A percentile compares a stretch with the other conserved stretches of the same genome.
These are phyloP conservation scores for Chiloscyllium punctatum DNA, from an alignment of 2,797 vertebrate species.

Conservation along the genomic window DNA sequence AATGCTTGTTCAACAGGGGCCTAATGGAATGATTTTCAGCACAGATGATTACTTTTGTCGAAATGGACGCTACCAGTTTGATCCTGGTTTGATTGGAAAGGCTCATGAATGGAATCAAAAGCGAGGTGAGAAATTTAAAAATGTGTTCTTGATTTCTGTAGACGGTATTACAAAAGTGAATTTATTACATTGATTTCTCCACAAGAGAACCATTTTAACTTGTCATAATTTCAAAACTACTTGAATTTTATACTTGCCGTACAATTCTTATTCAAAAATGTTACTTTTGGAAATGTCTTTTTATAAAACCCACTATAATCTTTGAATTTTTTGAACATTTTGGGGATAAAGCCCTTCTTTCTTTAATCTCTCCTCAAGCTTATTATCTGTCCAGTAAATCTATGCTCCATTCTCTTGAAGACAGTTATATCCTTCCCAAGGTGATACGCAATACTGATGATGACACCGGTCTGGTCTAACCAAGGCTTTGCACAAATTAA, in stretches of 20 bases:
- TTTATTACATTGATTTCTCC: slow-evolving; percentile 34
- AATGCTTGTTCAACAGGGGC: slow-evolving; percentile 75
- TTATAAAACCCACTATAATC: not conserved
- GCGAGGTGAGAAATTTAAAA: slow-evolving; percentile 64
- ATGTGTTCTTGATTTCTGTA: not conserved
- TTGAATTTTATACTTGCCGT: not conserved
- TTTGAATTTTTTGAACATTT: not conserved
- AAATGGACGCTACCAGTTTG: slow-evolving; percentile 71
- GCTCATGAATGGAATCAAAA: slow-evolving; percentile 92
- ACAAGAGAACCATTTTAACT: slow-evolving; percentile 40
- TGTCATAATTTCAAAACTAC: slow-evolving; percentile 32
- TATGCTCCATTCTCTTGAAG: not conserved
- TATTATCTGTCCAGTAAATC: not conserved
- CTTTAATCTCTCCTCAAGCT: not conserved
- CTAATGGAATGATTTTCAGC: slow-evolving; percentile 73
- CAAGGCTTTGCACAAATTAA: not conserved
- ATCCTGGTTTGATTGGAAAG: slow-evolving; percentile 66
- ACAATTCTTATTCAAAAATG: not conserved
- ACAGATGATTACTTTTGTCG: slow-evolving; percentile 84
- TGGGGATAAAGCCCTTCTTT: too few relatives aligned
- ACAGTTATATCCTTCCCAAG: not conserved
- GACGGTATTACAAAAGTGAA: slow-evolving; percentile 37
- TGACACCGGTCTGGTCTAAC: not conserved
- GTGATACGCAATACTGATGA: not conserved
- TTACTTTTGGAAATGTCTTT: not conserved